Evolutionary conservation across 2,113 vertebrate species (phyloP).

Genomic region (Crotalus viridis): DNA sequence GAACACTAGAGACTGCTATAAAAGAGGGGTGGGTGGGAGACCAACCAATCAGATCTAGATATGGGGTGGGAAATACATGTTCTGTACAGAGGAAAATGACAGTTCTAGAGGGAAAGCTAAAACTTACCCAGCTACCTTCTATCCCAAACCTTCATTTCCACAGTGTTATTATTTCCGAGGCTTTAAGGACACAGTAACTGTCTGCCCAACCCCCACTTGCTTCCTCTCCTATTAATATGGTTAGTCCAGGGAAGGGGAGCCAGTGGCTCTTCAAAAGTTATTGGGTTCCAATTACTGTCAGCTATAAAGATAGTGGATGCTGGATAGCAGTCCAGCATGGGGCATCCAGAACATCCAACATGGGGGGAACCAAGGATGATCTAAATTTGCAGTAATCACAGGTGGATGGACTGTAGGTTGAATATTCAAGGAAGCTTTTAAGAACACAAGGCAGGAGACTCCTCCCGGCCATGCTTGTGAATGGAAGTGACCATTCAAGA

Average conservation of each 20-base stretch:
- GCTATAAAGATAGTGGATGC: background rate
- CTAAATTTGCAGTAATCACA: background rate
- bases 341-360: background rate
- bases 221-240: background rate
- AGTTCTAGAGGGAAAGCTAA: background rate
- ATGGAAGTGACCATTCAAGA: background rate
- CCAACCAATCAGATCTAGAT: background rate
- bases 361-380: background rate
- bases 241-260: background rate
- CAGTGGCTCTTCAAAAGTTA: background rate
- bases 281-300: background rate
- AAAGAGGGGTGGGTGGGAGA: no score
- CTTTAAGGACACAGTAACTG: background rate
- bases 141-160: background rate
- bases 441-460: background rate
- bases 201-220: no score
- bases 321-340: background rate
- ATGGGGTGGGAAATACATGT: no score
- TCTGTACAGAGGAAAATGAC: background rate
- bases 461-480: background rate
- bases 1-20: conserved; percentile 7
- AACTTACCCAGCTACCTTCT: background rate
- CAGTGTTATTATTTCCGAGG: background rate
- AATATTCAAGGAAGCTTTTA: background rate
- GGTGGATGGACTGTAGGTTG: background rate